phyloP scores from a whole-genome alignment of 2,113 vertebrate genomes.

The Mesoclemmys tuberculata region DNA sequence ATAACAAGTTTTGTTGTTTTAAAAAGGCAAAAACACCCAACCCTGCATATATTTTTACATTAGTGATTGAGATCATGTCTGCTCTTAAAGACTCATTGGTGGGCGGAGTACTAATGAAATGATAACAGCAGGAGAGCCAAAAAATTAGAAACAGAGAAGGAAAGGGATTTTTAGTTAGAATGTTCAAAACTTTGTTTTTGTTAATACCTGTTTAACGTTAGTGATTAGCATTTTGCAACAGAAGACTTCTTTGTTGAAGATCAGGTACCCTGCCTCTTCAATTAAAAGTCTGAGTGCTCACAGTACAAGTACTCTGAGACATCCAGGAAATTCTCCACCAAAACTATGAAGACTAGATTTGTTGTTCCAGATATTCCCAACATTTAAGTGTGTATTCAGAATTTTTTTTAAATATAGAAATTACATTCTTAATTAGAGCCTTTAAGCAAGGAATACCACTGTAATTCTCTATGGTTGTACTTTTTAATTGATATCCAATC shows the following conservation, averaged over 20 bases:
- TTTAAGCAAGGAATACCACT: background rate
- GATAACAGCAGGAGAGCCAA: background rate
- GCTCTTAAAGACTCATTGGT: background rate
- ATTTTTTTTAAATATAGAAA: background rate
- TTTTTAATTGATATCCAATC: background rate
- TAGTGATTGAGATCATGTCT: background rate
- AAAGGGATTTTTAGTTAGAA: background rate
- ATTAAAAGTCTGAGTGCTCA: background rate
- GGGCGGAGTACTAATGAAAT: background rate
- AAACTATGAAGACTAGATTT: background rate
- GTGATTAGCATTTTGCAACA: background rate
- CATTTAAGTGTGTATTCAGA: background rate
- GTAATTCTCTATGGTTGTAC: rapidly evolving
- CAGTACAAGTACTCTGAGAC: background rate
- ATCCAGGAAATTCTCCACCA: background rate
- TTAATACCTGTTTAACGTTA: background rate
- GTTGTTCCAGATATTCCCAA: background rate
- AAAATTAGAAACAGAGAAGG: background rate
- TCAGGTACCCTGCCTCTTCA: rapidly evolving
- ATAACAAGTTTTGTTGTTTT: background rate
- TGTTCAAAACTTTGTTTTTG: background rate
- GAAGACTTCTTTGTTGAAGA: background rate
- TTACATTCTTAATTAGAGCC: background rate
- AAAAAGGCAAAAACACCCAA: background rate
- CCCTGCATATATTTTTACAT: background rate